Evolutionary conservation across 2,888 invertebrate genomes (phyloP).

Genomic region (Zaprionus lineosus): DNA sequence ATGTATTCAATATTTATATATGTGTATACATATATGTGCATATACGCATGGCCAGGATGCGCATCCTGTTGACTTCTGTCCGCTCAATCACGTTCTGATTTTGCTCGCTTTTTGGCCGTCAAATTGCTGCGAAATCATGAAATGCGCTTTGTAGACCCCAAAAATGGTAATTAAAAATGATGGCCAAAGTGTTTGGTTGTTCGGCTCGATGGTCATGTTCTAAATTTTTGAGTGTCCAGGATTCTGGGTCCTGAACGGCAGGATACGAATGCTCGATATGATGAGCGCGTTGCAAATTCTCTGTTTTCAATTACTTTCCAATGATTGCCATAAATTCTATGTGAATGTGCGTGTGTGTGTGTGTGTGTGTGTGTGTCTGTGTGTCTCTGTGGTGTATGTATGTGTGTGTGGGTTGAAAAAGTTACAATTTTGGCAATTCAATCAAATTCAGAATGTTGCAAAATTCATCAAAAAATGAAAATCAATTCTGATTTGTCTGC

Average conservation of each 20-base stretch:
- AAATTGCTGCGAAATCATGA: not conserved
- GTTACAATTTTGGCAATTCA: slow-evolving; percentile 11
- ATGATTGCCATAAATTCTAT: slow-evolving; percentile 31
- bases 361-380: no score
- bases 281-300: slow-evolving; percentile 40
- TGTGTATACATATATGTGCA: not conserved
- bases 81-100: slow-evolving; percentile 51
- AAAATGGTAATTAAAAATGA: slow-evolving; percentile 69
- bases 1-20: slow-evolving; percentile 4
- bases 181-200: slow-evolving; percentile 62
- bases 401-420: no score
- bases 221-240: slow-evolving; percentile 47
- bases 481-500: slow-evolving; percentile 35
- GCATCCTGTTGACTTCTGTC: slow-evolving; percentile 26
- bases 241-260: slow-evolving; percentile 15
- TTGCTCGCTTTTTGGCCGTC: slow-evolving; percentile 33
- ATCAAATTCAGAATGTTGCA: slow-evolving; percentile 26
- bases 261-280: slow-evolving; percentile 45
- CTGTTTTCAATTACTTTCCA: slow-evolving; percentile 70
- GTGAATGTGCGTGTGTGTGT: no score
- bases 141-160: slow-evolving; percentile 6
- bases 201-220: slow-evolving; percentile 31
- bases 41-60: no score
- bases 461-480: slow-evolving; percentile 31
- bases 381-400: no score